phyloP scores from a whole-genome alignment of 2,888 invertebrate genomes.

The Tenthredo livida region DNA sequence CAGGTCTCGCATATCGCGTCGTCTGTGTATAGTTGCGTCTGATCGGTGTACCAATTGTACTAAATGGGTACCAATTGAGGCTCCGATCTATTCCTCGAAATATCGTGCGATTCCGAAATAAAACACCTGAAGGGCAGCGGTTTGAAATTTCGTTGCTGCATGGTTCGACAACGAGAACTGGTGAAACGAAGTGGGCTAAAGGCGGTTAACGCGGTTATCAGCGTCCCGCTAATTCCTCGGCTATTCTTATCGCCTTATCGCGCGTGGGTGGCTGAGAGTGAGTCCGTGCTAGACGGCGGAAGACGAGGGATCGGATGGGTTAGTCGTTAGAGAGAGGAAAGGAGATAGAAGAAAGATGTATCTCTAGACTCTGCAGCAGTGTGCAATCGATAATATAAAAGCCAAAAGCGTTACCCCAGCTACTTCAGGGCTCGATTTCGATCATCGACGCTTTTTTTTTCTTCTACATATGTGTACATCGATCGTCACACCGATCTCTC shows the following conservation, averaged over 20 bases:
- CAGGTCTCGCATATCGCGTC: background rate
- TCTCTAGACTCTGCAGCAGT: constrained; percentile 39
- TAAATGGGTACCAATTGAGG: background rate
- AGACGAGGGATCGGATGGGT: constrained; percentile 66
- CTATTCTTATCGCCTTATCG: constrained; percentile 69
- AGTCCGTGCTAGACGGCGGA: constrained; percentile 54
- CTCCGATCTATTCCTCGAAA: background rate
- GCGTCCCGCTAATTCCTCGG: constrained; percentile 70
- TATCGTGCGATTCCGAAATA: background rate
- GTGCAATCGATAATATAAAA: constrained; percentile 48
- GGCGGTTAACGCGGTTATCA: constrained; percentile 69
- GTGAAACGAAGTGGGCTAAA: constrained; percentile 18
- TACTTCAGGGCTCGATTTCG: background rate
- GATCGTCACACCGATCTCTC: constrained; percentile 9
- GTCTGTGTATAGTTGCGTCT: background rate
- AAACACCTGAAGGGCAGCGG: background rate
- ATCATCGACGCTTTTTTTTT: background rate
- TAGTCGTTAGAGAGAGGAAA: constrained; percentile 61
- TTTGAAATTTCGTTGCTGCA: background rate
- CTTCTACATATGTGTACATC: background rate
- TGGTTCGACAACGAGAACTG: background rate
- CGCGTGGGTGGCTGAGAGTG: constrained; percentile 52
- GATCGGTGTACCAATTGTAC: background rate
- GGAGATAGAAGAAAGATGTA: constrained; percentile 57
- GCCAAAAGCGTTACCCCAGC: background rate